phyloP scores from a whole-genome alignment of 2,113 vertebrate species.

The Trichomycterus rosablanca region DNA sequence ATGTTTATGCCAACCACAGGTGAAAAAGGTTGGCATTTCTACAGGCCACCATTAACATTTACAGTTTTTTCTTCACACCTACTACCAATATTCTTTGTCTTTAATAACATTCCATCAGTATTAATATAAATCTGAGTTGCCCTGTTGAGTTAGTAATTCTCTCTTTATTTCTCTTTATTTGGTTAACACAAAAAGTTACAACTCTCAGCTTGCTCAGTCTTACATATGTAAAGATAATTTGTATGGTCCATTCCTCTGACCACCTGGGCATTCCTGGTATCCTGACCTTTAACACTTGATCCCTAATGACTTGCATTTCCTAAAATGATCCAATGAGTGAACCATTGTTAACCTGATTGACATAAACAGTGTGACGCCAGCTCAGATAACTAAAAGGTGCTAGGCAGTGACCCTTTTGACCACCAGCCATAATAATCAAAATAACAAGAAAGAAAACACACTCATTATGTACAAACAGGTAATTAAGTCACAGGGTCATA shows the following conservation, averaged over 20 bases:
- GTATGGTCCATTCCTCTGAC: constrained; percentile 7
- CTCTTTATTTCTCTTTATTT: not conserved
- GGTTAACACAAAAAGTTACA: too few relatives aligned
- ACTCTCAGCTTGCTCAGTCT: constrained; percentile 25
- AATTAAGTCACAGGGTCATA: too few relatives aligned
- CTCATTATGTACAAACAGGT: constrained; percentile 4
- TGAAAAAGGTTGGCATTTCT: constrained; percentile 12
- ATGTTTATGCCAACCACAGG: not conserved
- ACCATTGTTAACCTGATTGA: constrained; percentile 59
- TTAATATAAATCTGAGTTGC: not conserved
- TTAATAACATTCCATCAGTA: constrained; percentile 1
- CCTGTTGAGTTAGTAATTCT: too few relatives aligned
- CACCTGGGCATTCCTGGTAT: constrained; percentile 43
- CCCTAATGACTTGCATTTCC: constrained; percentile 45
- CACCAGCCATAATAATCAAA: constrained; percentile 31
- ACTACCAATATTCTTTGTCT: constrained; percentile 2
- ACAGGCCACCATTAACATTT: constrained; percentile 7
- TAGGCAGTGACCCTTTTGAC: constrained; percentile 41
- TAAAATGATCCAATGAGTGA: constrained; percentile 52
- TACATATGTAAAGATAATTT: not conserved
- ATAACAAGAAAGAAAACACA: constrained; percentile 26
- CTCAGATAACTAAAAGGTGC: constrained; percentile 36
- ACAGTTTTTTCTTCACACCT: not conserved
- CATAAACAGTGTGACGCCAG: constrained; percentile 48
- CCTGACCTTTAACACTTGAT: constrained; percentile 38